Evolutionary conservation across 2,113 vertebrate species (phyloP), one percentile per base, ranked within the genome.

Genomic region (Nymphicus hollandicus): DNA sequence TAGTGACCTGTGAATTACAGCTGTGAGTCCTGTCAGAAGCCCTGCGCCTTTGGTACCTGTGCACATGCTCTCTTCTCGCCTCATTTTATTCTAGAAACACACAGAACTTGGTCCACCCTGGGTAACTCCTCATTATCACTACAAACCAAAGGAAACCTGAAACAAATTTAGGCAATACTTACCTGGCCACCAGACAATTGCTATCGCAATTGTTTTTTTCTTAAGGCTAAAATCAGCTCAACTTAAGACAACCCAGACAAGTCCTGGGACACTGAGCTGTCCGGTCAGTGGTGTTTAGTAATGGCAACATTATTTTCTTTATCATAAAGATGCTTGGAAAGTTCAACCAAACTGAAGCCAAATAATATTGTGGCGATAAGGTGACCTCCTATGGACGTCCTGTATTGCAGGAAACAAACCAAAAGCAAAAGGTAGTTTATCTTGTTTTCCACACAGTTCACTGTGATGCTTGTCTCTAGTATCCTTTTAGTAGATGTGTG

Each of bases 21-120:
- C 44, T 60, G 14, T 41, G 46, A 13, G 66, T 91, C 92, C 31
- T 39, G 46, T 11, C 43, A 53, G 19, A 46, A 16, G 5, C 6
- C 29, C 44, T 47, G 33, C 11, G 20, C 17, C 31, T 56, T 52
- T 44, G 55, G 9, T 49, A 8, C 2, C 43, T 63, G 24, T 25
- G 17, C 0, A 0, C 0, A 0, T 20, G 23, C 14, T 65, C 5
- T 71, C 23, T 66, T 78, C 46, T 5, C 43, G 33, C 9, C 39
- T 78, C 3, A 11, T 69, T 61, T 79, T 35, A 39, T 53, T 79
- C 56, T 44, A 29, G 60, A 78, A 65, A 18, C 8, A 6, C 3
- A 68, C 47, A 25, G 37, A 79, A 10, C 39, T 52, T 55, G 7
- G 3, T 69, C 39, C 18, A 35, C 39, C 18, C 43, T 19, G 28